Evolutionary conservation across 1,140 invertebrate species (phyloP), one percentile per base, ranked within the genome.

Genomic region (Calliopsis andreniformis): DNA sequence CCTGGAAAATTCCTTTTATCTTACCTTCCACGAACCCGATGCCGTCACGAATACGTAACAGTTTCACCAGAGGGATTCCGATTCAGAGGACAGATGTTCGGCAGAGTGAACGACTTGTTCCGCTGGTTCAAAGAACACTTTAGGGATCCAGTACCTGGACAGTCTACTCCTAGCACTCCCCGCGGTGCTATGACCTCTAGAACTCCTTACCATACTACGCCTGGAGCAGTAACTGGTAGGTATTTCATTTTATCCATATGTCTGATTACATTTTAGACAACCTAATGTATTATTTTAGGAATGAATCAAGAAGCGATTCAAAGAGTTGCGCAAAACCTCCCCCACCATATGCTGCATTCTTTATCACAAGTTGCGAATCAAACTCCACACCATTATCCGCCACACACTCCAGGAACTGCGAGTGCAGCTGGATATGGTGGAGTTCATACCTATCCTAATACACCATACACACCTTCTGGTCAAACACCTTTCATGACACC

Each of bases 61-160:
- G 95, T 99, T 0, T 96, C 95, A 8, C 96, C 98, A 0, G 97
- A 99, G 76, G 99, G 99, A 18, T 98, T 98, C 87, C 94, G 96
- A 59, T 99, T 98, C 89, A 93, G 99, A 39, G 94, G 96, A 64
- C 96, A 98, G 88, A 95, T 96, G 85, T 99, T 99, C 90, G 95
- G 96, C 68, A 95, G 96, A 1, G 92, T 99, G 0, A 95, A 95
- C 67, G 94, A 95, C 2, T 88, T 99, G 10, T 94, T 99, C 80
- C 95, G 96, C 63, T 99, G 98, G 98, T 99, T 99, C 90, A 99
- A 99, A 89, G 97, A 98, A 90, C 98, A 99, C 88, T 99, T 98
- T 93, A 93, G 97, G 61, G 98, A 99, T 87, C 96, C 97, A 0
- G 94, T 97, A 59, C 97, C 97, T 14, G 94, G 94, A 1, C 89